Evolutionary conservation across 2,113 vertebrate species (phyloP).

Genomic region (Epinephelus lanceolatus): DNA sequence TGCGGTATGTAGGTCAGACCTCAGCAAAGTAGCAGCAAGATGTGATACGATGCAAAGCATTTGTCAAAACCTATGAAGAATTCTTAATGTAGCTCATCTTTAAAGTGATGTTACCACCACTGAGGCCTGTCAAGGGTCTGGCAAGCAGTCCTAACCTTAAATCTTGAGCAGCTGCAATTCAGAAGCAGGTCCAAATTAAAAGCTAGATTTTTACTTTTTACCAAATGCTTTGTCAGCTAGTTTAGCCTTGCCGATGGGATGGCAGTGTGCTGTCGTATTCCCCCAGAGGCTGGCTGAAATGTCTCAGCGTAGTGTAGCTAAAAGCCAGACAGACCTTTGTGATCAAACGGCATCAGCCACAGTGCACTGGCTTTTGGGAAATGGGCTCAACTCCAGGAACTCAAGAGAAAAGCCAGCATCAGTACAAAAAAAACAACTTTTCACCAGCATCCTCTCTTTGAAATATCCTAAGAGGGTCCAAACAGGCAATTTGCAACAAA

Average conservation of each 20-base stretch:
- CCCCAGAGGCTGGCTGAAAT: conserved; percentile 54
- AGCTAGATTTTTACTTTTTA: conserved; percentile 33
- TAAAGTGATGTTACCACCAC: conserved; percentile 40
- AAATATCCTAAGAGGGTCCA: conserved; percentile 43
- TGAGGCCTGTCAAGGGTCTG: conserved; percentile 49
- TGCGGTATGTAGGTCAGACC: conserved; percentile 69
- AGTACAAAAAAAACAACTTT: conserved; percentile 31
- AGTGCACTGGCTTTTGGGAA: conserved; percentile 62
- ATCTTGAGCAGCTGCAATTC: conserved; percentile 29
- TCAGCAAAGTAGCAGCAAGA: conserved; percentile 44
- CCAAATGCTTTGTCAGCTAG: conserved; percentile 49
- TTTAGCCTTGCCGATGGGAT: conserved; percentile 32
- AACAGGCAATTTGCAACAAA: conserved; percentile 34
- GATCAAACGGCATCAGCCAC: conserved; percentile 64
- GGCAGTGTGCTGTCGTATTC: conserved; percentile 24
- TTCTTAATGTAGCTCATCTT: conserved; percentile 53
- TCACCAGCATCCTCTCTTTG: conserved; percentile 30
- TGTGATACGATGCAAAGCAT: conserved; percentile 59
- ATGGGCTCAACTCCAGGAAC: conserved; percentile 54
- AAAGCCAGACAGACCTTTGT: conserved; percentile 68
- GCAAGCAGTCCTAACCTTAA: conserved; percentile 33
- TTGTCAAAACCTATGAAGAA: conserved; percentile 54
- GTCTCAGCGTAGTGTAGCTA: conserved; percentile 53
- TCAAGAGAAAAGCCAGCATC: conserved; percentile 28
- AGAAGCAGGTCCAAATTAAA: conserved; percentile 44